Conservation (phyloP, 2,113 vertebrate species). For the Speoplatyrhinus poulsoni region DNA sequence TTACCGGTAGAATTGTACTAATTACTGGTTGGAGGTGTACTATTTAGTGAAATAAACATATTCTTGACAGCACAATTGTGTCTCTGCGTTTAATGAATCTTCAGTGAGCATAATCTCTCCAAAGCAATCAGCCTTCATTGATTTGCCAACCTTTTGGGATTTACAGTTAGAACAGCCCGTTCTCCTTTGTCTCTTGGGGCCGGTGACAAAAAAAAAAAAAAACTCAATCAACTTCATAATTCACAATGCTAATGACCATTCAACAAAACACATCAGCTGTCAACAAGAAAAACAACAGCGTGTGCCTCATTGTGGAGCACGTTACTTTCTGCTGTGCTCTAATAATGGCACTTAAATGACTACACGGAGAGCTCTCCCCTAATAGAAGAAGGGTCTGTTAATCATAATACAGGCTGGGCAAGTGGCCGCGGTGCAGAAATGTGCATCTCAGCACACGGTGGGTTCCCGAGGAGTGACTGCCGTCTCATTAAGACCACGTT, state of each 20-base stretch:
- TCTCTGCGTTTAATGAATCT: constrained; percentile 39
- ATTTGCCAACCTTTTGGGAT: constrained; percentile 34
- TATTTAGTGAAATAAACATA: too few relatives aligned
- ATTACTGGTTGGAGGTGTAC: too few relatives aligned
- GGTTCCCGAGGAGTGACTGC: constrained; percentile 36
- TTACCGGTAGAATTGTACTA: too few relatives aligned
- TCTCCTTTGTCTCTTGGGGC: constrained; percentile 37
- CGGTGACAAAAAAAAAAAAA: constrained; percentile 2
- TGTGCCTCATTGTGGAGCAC: constrained; percentile 21
- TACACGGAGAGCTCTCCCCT: constrained; percentile 25
- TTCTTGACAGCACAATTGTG: not conserved
- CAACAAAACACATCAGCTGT: constrained; percentile 17
- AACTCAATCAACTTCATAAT: constrained; percentile 32
- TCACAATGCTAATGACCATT: constrained; percentile 36
- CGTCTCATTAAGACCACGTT: constrained; percentile 51
- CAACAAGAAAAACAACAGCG: constrained; percentile 41
- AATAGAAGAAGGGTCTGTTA: constrained; percentile 39
- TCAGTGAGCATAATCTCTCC: constrained; percentile 38
- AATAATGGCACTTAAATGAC: constrained; percentile 36
- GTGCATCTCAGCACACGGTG: constrained; percentile 35
- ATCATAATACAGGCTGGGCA: constrained; percentile 38
- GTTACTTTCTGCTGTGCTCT: constrained; percentile 38
- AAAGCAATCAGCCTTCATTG: constrained; percentile 48
- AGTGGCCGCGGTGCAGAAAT: constrained; percentile 6
- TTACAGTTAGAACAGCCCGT: constrained; percentile 12